Evolutionary conservation across 2,888 invertebrate species (phyloP).

Genomic region (Drosophila peninsularis): DNA sequence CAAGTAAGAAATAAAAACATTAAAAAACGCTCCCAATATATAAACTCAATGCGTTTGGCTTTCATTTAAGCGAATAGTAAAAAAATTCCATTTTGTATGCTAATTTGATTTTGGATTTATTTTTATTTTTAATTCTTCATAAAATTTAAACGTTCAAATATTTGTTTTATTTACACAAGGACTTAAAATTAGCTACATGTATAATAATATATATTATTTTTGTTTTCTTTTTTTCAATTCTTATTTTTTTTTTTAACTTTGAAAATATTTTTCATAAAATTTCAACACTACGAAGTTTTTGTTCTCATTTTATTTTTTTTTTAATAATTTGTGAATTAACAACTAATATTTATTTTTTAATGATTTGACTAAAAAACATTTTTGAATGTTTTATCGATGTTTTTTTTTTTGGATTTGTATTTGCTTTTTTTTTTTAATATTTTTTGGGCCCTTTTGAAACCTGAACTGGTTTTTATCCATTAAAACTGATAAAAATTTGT

Average conservation of each 20-base stretch:
- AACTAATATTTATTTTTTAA: slow-evolving; percentile 39
- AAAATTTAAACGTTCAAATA: slow-evolving; percentile 77
- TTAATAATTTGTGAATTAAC: slow-evolving; percentile 49
- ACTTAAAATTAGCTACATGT: slow-evolving; percentile 58
- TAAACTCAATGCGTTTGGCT: slow-evolving; percentile 37
- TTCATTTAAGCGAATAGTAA: slow-evolving; percentile 22
- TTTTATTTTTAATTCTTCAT: slow-evolving; percentile 44
- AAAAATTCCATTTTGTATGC: neutral
- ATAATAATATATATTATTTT: slow-evolving; percentile 22
- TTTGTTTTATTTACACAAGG: slow-evolving; percentile 67
- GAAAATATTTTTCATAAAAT: slow-evolving; percentile 57
- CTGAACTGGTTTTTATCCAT: slow-evolving; percentile 69
- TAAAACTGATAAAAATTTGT: slow-evolving; percentile 46
- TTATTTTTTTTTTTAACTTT: slow-evolving; percentile 34
- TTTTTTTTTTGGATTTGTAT: slow-evolving; percentile 42
- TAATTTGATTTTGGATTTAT: slow-evolving; percentile 28
- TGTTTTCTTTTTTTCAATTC: slow-evolving; percentile 19
- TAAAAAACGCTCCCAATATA: slow-evolving; percentile 49
- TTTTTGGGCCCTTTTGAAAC: slow-evolving; percentile 78
- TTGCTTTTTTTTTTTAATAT: slow-evolving; percentile 31
- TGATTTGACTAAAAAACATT: slow-evolving; percentile 70
- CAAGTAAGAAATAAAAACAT: slow-evolving; percentile 30
- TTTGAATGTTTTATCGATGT: slow-evolving; percentile 75
- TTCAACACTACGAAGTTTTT: slow-evolving; percentile 48
- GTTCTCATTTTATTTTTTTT: slow-evolving; percentile 13